Base-by-base conservation (phyloP, 2,113 vertebrate species). In the Gorsachius goisagi region DNA sequence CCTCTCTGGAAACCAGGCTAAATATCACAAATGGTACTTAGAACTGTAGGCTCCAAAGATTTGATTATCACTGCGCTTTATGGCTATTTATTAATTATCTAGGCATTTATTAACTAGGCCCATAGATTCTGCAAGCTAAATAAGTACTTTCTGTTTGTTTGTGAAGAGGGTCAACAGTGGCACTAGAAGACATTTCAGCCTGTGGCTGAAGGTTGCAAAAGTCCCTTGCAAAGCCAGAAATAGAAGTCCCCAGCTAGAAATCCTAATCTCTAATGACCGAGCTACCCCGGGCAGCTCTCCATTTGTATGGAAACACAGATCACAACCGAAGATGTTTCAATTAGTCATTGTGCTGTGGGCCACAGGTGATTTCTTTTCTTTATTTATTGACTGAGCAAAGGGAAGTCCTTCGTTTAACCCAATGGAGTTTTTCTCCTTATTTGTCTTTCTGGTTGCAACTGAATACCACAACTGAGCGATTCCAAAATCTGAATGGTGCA, bases 41-140 rank as follows among this genome's bases (percentile, higher is more conserved):
- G 24, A 75, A n/a, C 18, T 35, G 30, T 53, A 68, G 49, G 49
- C 41, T 89, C 44, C n/a, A 39, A 77, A 89, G 64, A 92, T 52
- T 79, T 72, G 73, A 64, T 72, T 47, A 68, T 87, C 56, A 30
- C 44, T 91, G 44, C 1, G 3, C 49, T 85, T 94, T 41, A 47
- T 64, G 44, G 64, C 44, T 83, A 87, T 90, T 90, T 93, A 87
- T 85, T 90, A 85, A 82, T 73, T 75, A 53, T 30, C 35, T 55
- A 79, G 62, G 26, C 44, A 73, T 96, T 96, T 87, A 93, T 95
- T 96, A 89, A 96, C 85, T 50, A 76, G 66, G 23, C 16, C n/a
- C 0, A 2, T 39, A 59, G 62, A 60, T 75, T 78, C 58, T 73
- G 49, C 58, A 82, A 75, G 66, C 44, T 47, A 85, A 93, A 41